A percentile compares a stretch with the other conserved stretches of the same genome.
Evolutionary conservation across 2,797 vertebrate species (phyloP).

Genomic region (Gymnodraco acuticeps): DNA sequence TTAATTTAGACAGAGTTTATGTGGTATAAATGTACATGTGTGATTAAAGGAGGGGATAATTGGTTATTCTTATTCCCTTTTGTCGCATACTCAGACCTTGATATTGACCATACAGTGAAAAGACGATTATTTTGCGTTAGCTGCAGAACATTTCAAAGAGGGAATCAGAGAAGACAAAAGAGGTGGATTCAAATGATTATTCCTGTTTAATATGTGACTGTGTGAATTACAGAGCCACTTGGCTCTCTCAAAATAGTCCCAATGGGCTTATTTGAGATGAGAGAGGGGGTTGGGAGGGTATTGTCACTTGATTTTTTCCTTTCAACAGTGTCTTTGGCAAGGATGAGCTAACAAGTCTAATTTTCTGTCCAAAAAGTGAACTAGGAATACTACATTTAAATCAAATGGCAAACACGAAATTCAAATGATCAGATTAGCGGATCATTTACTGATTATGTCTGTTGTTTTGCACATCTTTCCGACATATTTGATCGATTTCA

Average conservation of each 20-base stretch:
- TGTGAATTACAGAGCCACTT: constrained; percentile 67
- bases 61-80: background rate
- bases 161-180: constrained; percentile 55
- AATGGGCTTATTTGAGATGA: constrained; percentile 65
- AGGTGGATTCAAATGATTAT: constrained; percentile 58
- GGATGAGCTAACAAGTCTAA: constrained; percentile 33
- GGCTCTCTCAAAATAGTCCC: constrained; percentile 64
- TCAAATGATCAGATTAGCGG: constrained; percentile 1
- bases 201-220: constrained; percentile 64
- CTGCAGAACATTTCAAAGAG: constrained; percentile 34
- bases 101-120: constrained; percentile 29
- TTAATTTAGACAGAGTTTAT: background rate
- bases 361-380: constrained; percentile 46
- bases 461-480: constrained; percentile 25
- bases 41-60: constrained; percentile 5
- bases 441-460: constrained; percentile 16
- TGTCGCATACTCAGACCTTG: constrained; percentile 13
- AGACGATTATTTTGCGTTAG: constrained; percentile 13
- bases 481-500: constrained; percentile 27
- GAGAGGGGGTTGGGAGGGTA: constrained; percentile 48
- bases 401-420: constrained; percentile 10
- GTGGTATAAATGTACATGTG: background rate
- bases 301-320: constrained; percentile 53
- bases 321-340: constrained; percentile 55
- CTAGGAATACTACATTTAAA: constrained; percentile 39